Percentiles rank a stretch among this genome's conserved stretches.
Conservation (phyloP, 2,797 vertebrate genomes). For the Spinus pinus region DNA sequence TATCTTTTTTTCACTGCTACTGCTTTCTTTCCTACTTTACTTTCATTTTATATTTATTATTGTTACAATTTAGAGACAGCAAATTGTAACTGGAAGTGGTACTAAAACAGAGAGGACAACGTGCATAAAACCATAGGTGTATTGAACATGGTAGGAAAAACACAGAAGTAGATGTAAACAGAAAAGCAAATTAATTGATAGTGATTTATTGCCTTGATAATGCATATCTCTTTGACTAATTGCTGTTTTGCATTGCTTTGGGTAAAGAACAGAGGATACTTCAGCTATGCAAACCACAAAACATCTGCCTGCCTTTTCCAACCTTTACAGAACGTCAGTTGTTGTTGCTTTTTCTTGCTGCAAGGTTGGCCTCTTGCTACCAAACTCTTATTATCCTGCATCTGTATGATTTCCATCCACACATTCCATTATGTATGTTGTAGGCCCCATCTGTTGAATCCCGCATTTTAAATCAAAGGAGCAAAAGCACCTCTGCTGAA, state of each 20-base stretch:
- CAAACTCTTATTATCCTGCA: not conserved
- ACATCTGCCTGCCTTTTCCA: not conserved
- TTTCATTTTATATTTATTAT: not conserved
- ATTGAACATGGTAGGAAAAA: not conserved
- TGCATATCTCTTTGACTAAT: not conserved
- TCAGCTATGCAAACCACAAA: not conserved
- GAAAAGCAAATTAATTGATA: not conserved
- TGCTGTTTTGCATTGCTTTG: not conserved
- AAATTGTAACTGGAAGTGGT: not conserved
- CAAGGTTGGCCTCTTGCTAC: not conserved
- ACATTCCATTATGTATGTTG: not conserved
- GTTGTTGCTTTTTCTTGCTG: not conserved
- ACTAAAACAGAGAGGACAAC: not conserved
- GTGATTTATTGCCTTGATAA: not conserved
- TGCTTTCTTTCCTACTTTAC: not conserved
- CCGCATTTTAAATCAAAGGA: not conserved
- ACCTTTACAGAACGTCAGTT: not conserved
- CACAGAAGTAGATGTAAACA: not conserved
- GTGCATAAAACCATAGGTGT: not conserved
- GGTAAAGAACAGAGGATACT: not conserved
- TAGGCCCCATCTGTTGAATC: not conserved
- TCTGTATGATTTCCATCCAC: not conserved
- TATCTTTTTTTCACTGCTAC: not conserved
- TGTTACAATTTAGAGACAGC: not conserved
- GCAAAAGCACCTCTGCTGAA: not conserved